These are phyloP conservation scores for Tipula vernalis DNA, from an alignment of 2,888 invertebrate genomes.

Conservation along the genomic window DNA sequence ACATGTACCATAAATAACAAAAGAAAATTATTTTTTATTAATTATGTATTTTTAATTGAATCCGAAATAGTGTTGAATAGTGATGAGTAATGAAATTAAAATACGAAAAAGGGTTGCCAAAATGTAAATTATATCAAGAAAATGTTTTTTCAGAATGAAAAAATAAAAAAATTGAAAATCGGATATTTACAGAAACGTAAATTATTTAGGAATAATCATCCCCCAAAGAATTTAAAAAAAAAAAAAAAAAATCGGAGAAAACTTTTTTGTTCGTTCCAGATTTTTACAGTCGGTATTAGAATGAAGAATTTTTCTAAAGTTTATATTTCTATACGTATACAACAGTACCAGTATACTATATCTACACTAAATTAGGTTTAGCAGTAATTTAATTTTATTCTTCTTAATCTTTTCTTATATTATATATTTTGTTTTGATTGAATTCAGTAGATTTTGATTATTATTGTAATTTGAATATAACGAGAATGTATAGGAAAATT, in stretches of 20 bases:
- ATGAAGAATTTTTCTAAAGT: background rate
- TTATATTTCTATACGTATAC: background rate
- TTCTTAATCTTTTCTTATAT: background rate
- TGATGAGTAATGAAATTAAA: slow-evolving; percentile 1
- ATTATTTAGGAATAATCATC: background rate
- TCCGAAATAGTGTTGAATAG: slow-evolving; percentile 4
- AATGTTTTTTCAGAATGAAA: background rate
- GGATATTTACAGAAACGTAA: background rate
- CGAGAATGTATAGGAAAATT: background rate
- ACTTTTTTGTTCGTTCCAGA: background rate
- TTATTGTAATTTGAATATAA: background rate
- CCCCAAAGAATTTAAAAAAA: background rate
- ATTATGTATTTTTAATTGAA: background rate
- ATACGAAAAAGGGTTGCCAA: background rate
- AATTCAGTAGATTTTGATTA: background rate
- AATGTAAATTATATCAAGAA: background rate
- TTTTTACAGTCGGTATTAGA: background rate
- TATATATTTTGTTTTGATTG: background rate
- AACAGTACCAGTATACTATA: background rate
- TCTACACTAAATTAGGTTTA: background rate
- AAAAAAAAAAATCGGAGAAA: background rate
- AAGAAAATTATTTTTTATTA: background rate
- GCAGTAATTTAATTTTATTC: background rate
- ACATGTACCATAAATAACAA: background rate
- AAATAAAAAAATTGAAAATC: background rate